Evolutionary conservation across 2,888 invertebrate species (phyloP).

Genomic region (Drosophila tripunctata): DNA sequence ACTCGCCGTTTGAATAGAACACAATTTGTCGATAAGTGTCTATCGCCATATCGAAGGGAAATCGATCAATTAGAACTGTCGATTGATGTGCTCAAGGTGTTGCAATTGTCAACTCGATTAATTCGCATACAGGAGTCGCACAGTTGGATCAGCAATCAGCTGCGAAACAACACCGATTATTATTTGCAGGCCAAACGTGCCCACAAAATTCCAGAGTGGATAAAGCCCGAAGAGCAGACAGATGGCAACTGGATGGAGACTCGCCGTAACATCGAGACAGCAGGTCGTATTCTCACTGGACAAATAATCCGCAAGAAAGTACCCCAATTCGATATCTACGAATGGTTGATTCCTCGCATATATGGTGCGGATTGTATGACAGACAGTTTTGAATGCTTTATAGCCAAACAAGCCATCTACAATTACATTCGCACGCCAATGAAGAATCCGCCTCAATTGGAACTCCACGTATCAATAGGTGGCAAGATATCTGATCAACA

Average conservation of each 20-base stretch:
- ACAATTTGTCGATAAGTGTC: conserved; percentile 2
- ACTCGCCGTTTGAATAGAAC: background rate
- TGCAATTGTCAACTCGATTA: conserved; percentile 8
- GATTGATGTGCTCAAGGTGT: conserved; percentile 22
- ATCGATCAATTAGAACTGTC: conserved; percentile 25
- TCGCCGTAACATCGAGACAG: conserved; percentile 22
- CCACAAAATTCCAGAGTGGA: background rate
- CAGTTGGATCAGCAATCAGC: background rate
- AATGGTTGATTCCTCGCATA: conserved; percentile 13
- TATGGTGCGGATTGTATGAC: background rate
- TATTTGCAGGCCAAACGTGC: conserved; percentile 23
- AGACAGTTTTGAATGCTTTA: conserved; percentile 28
- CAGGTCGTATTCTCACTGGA: conserved; percentile 6
- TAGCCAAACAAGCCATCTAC: conserved; percentile 33
- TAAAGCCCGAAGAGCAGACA: background rate
- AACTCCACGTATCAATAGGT: background rate
- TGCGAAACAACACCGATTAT: background rate
- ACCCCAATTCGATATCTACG: background rate
- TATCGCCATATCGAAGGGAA: conserved; percentile 3
- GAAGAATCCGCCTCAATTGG: background rate
- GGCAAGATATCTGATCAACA: background rate
- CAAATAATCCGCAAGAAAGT: background rate
- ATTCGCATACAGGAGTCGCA: background rate
- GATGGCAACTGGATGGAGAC: conserved; percentile 11
- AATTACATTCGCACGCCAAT: background rate